Evolutionary conservation across 2,888 invertebrate genomes (phyloP), one percentile per base, ranked within the genome.

Genomic region (Drosophila atripex): DNA sequence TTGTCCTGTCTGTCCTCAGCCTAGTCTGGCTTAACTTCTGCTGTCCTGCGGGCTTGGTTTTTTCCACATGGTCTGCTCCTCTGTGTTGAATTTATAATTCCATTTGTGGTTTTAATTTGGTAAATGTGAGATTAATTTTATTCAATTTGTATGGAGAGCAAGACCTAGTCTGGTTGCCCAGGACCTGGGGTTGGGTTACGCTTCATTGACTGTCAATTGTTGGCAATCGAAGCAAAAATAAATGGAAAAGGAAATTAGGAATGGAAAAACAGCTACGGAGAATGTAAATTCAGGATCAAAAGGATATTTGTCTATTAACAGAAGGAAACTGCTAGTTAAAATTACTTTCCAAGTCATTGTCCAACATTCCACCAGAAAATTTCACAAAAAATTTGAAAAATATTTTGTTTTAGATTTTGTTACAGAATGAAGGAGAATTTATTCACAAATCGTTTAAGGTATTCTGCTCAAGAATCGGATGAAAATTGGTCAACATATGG

Each of bases 111-210:
- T 87, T 89, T 87, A 89, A 87, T 87, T 79, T 86, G 59, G 79
- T 78, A 89, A 89, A 87, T 88, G 89, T 64, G 78, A 86, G 84
- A 76, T 84, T 87, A 86, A 87, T 89, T 87, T 88, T 78, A 80
- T 82, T 80, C 78, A 88, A 85, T 86, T 86, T 75, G 61, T 45
- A 25, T 51, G 66, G 25, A 25, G 57, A 8, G 41, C 14, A 53
- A 53, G 28, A 32, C 41, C 28, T 16, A 32, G 38, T 14, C 35
- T n/a, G 35, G 35, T 35, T 35, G 28, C 35, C 35, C 50, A 46
- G 57, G 12, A 38, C 11, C 28, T 16, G 4, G 41, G 59, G 53
- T 55, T 50, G 51, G 66, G 30, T 60, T 28, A 66, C 55, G 76
- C 86, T 75, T 66, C 79, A 87, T 73, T 85, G 86, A 64, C 46